Evolutionary conservation across 2,113 vertebrate genomes (phyloP).

Genomic region (Myxocyprinus asiaticus): DNA sequence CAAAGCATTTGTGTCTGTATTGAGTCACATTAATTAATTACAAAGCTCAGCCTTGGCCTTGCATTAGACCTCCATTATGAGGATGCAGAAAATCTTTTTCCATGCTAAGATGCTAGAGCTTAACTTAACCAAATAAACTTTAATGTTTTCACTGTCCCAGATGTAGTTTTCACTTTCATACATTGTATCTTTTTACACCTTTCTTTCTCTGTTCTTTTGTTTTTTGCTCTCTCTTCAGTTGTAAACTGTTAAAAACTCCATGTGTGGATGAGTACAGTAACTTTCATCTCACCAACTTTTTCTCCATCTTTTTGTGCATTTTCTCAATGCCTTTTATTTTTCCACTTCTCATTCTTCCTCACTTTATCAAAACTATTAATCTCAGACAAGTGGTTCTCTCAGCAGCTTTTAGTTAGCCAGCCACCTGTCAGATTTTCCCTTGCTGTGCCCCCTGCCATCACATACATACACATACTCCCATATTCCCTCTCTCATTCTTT

Average conservation of each 20-base stretch:
- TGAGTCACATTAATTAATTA: slow-evolving; percentile 5
- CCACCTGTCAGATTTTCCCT: slow-evolving; percentile 61
- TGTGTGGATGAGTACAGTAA: too few species aligned
- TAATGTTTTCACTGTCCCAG: too few species aligned
- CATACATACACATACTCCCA: too few species aligned
- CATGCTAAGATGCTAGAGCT: too few species aligned
- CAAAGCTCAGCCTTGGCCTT: background rate
- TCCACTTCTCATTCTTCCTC: background rate
- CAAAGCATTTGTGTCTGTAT: slow-evolving; percentile 13
- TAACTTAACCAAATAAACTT: too few species aligned
- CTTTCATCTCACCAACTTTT: background rate
- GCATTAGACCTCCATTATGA: slow-evolving; percentile 21
- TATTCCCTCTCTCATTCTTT: background rate
- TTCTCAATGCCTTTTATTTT: background rate
- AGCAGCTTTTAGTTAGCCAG: slow-evolving; percentile 69
- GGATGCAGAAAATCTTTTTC: background rate
- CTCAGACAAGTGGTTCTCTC: slow-evolving; percentile 73
- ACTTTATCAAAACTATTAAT: slow-evolving; percentile 71
- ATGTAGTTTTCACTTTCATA: too few species aligned
- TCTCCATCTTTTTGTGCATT: slow-evolving; percentile 26
- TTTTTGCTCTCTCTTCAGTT: too few species aligned
- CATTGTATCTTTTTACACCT: too few species aligned
- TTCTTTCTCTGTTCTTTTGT: too few species aligned
- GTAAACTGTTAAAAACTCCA: too few species aligned
- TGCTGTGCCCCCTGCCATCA: background rate